Conservation (phyloP, 2,888 invertebrate genomes). For the Drosophila pseudotakahashii region DNA sequence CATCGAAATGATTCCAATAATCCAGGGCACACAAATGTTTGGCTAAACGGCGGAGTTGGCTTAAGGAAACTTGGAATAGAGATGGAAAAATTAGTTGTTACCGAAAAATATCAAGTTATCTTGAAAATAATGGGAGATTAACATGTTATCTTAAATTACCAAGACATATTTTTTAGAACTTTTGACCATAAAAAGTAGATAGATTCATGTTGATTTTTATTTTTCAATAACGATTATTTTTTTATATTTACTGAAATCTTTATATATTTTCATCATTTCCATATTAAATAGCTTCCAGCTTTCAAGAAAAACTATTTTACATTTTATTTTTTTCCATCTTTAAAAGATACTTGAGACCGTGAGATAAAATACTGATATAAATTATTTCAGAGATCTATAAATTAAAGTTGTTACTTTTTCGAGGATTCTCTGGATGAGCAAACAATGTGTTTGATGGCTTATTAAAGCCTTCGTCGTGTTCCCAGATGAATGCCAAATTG, state of each 20-base stretch:
- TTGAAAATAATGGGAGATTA: neutral
- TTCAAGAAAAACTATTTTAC: no score
- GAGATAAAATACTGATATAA: neutral
- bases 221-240: neutral
- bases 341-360: neutral
- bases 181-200: neutral
- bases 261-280: no score
- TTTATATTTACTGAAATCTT: no score
- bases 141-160: neutral
- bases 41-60: neutral
- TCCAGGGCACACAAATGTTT: neutral
- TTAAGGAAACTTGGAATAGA: no score
- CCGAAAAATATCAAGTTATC: neutral
- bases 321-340: neutral
- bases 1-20: conserved; percentile 7
- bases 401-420: neutral
- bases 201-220: neutral
- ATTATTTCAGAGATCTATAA: neutral
- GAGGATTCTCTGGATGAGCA: neutral
- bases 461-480: conserved; percentile 17
- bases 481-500: conserved; percentile 31
- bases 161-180: no score
- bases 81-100: neutral
- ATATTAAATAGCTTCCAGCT: no score
- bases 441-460: conserved; percentile 32